A percentile compares a stretch with the other conserved stretches of the same genome.
Conservation (phyloP, 2,113 vertebrate species). For the Oryzias melastigma region DNA sequence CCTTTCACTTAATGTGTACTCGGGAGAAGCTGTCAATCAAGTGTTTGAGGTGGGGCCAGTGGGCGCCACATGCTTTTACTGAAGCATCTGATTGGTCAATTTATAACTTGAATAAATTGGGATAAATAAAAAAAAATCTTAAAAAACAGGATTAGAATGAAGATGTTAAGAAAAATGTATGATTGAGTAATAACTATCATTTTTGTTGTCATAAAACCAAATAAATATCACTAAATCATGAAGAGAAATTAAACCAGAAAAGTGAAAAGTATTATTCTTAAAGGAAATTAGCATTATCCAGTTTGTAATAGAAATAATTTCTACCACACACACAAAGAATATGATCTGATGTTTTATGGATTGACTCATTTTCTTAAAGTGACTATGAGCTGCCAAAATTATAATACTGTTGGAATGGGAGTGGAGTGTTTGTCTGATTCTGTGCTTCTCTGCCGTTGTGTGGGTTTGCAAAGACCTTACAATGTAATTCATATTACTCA, state of each 20-base stretch:
- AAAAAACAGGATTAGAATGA: too few species aligned
- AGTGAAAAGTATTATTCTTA: constrained; percentile 3
- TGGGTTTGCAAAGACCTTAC: constrained; percentile 7
- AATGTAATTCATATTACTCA: constrained; percentile 40
- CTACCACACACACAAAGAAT: neutral
- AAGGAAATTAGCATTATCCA: neutral
- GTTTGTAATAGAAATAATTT: neutral
- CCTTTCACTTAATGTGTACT: too few species aligned
- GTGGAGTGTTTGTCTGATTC: neutral
- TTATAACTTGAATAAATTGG: too few species aligned
- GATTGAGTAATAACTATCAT: too few species aligned
- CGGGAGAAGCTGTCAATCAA: too few species aligned
- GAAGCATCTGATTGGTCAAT: too few species aligned
- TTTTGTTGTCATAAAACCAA: neutral
- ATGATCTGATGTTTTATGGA: neutral
- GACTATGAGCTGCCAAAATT: neutral
- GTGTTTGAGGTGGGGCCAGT: too few species aligned
- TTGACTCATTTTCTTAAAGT: neutral
- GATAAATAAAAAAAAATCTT: too few species aligned
- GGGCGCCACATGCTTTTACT: too few species aligned
- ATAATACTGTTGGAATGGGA: neutral
- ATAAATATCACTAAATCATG: neutral
- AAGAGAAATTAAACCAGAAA: constrained; percentile 2
- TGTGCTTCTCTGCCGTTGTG: neutral
- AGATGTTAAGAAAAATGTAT: too few species aligned